A percentile compares a stretch with the other conserved stretches of the same genome.
phyloP scores from a whole-genome alignment of 2,797 vertebrate genomes.

The Catamblyrhynchus diadema region DNA sequence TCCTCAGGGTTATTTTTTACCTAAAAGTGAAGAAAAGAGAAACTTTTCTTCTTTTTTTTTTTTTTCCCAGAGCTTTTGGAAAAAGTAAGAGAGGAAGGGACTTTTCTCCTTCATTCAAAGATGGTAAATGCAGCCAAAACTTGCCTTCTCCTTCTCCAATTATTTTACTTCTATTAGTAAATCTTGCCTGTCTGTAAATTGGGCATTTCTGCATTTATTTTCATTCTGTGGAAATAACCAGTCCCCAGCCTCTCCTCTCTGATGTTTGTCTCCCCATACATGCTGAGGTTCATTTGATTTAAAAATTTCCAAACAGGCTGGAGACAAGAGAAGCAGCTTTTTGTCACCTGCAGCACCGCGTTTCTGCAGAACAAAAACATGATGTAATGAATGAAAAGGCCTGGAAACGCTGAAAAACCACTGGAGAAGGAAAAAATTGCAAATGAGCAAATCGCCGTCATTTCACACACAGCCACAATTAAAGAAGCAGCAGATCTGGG shows the following conservation, averaged over 20 bases:
- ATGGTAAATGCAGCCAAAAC: background rate
- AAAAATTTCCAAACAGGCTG: background rate
- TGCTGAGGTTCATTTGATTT: background rate
- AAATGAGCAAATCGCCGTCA: accelerated
- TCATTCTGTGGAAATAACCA: background rate
- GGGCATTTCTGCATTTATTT: background rate
- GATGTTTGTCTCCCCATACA: background rate
- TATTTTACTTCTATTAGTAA: background rate
- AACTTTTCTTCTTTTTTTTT: constrained; percentile 7
- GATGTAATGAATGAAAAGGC: background rate
- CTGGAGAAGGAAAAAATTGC: background rate
- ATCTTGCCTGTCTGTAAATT: background rate
- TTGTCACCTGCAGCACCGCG: background rate
- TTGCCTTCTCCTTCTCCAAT: background rate
- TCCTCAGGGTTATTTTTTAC: background rate
- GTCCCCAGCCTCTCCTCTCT: background rate
- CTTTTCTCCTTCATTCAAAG: background rate
- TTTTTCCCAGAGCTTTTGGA: background rate
- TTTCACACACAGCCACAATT: background rate
- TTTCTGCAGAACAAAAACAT: accelerated
- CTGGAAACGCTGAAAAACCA: background rate
- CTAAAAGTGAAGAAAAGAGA: constrained; percentile 42
- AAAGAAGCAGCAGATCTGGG: background rate
- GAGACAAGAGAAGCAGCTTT: background rate
- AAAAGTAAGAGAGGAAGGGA: background rate